Conservation (phyloP, 1,140 invertebrate species). For the Drosophila lacertosa region DNA sequence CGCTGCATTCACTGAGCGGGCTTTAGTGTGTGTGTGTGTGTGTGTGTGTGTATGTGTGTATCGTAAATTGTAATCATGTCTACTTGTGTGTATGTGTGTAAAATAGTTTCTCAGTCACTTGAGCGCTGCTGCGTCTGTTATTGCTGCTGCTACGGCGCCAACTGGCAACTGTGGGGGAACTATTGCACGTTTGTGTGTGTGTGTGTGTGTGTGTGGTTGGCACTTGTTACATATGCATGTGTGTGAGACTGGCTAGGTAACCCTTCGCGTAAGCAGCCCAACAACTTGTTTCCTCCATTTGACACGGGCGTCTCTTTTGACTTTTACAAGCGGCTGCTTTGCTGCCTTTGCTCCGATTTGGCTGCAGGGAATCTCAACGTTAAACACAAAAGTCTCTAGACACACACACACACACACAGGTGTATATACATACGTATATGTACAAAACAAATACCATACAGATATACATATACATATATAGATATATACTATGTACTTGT, state of each 20-base stretch:
- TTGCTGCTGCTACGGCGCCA: constrained; percentile 60
- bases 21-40: not conserved
- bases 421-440: not conserved
- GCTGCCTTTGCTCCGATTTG: constrained; percentile 50
- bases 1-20: constrained; percentile 61
- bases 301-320: constrained; percentile 60
- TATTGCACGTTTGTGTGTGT: constrained; percentile 2
- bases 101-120: constrained; percentile 75
- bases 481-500: constrained; percentile 13
- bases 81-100: constrained; percentile 44
- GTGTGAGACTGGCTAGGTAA: constrained; percentile 45
- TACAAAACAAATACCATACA: not conserved
- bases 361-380: constrained; percentile 44
- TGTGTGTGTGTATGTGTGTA: constrained; percentile 24
- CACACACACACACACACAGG: not conserved
- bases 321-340: constrained; percentile 66
- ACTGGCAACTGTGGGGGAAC: constrained; percentile 50
- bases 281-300: constrained; percentile 79
- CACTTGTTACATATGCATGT: constrained; percentile 23
- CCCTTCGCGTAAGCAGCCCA: constrained; percentile 62
- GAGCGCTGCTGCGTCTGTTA: constrained; percentile 57
- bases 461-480: not conserved
- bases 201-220: constrained; percentile 2
- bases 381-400: constrained; percentile 37
- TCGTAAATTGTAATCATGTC: constrained; percentile 40